Percentiles rank a stretch among this genome's conserved stretches.
phyloP scores from a whole-genome alignment of 1,140 invertebrate species.

The Mylabris phalerata region DNA sequence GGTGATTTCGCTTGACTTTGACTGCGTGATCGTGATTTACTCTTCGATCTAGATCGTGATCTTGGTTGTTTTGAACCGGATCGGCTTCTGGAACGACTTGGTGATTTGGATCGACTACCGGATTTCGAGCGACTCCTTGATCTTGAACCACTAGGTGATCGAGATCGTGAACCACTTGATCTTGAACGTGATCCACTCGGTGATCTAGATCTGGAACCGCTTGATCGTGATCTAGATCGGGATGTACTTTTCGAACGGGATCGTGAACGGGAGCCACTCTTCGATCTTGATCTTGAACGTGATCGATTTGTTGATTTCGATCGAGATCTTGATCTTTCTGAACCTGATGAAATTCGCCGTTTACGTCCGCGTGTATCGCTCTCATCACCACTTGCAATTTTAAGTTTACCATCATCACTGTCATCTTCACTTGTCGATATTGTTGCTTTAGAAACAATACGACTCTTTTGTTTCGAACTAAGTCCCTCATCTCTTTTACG shows the following conservation, averaged over 20 bases:
- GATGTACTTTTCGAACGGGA: constrained; percentile 38
- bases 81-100: constrained; percentile 24
- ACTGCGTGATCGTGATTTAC: constrained; percentile 39
- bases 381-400: constrained; percentile 53
- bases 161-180: constrained; percentile 27
- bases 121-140: constrained; percentile 24
- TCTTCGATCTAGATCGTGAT: constrained; percentile 10
- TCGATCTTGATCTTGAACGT: constrained; percentile 32
- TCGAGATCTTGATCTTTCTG: constrained; percentile 37
- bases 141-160: constrained; percentile 29
- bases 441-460: constrained; percentile 90
- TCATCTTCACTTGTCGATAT: constrained; percentile 93
- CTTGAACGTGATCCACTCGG: constrained; percentile 34
- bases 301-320: constrained; percentile 25
- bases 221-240: constrained; percentile 39
- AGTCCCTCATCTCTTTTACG: constrained; percentile 57
- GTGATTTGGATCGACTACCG: constrained; percentile 23
- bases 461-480: constrained; percentile 73
- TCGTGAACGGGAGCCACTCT: constrained; percentile 32
- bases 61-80: constrained; percentile 21
- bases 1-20: constrained; percentile 42
- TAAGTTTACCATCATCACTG: constrained; percentile 62
- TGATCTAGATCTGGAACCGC: constrained; percentile 16
- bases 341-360: constrained; percentile 45
- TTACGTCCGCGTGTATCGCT: constrained; percentile 45